phyloP scores from a whole-genome alignment of 1,140 invertebrate genomes.

The Tetramorium alpestre region DNA sequence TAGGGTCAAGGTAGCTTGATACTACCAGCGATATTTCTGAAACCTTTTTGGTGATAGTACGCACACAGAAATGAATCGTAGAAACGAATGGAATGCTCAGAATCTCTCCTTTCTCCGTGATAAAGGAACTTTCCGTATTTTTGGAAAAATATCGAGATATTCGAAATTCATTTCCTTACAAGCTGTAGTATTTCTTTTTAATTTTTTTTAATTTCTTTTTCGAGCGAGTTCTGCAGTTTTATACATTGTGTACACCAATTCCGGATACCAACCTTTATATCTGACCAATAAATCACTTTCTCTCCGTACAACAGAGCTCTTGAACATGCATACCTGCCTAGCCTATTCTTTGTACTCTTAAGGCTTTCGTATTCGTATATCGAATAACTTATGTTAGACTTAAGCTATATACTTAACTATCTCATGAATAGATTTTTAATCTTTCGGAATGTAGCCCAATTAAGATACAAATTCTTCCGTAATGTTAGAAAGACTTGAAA shows the following conservation, averaged over 20 bases:
- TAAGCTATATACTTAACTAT: not conserved
- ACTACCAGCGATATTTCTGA: not conserved
- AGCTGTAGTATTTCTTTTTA: not conserved
- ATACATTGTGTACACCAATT: not conserved
- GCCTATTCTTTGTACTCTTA: conserved; percentile 6
- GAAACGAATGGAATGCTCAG: not conserved
- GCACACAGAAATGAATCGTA: not conserved
- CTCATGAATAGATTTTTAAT: not conserved
- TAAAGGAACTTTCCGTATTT: not conserved
- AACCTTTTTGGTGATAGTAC: not conserved
- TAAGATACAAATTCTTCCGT: not conserved
- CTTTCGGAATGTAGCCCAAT: not conserved
- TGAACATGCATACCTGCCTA: conserved; percentile 4
- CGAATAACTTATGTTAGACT: not conserved
- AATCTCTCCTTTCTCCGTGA: not conserved
- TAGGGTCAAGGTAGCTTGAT: not conserved
- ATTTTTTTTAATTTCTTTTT: not conserved
- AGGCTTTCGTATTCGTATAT: not conserved
- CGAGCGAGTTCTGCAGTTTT: not conserved
- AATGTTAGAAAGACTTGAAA: not conserved
- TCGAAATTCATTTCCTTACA: not conserved
- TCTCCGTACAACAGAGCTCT: conserved; percentile 3
- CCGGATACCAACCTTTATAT: not conserved
- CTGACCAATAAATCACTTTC: conserved; percentile 46
- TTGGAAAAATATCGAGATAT: conserved; percentile 2